phyloP scores from a whole-genome alignment of 2,113 vertebrate genomes.

The Chaenogobius annularis region DNA sequence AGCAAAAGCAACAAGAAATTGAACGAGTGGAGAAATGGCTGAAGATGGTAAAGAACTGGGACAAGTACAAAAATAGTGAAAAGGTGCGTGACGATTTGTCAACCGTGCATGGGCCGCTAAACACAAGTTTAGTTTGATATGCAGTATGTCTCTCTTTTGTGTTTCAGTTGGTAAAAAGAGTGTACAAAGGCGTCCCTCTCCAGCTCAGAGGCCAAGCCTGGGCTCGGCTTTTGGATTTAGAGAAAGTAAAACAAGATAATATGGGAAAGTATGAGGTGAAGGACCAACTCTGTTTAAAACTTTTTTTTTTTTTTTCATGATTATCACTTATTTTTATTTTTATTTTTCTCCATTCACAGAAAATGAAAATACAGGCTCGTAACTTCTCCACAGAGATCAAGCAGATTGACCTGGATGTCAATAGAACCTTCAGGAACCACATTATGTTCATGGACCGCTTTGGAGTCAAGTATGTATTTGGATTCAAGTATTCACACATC shows the following conservation, averaged over 20 bases:
- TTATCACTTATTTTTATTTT: not conserved
- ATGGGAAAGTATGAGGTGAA: conserved; percentile 86
- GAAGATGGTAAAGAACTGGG: conserved; percentile 93
- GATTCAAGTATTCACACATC: not conserved
- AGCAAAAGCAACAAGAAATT: conserved; percentile 88
- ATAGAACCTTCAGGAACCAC: conserved; percentile 92
- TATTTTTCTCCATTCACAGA: conserved; percentile 62
- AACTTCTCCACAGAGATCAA: conserved; percentile 87
- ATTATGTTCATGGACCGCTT: conserved; percentile 94
- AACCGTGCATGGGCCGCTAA: not conserved
- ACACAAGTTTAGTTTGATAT: not conserved
- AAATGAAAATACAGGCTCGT: conserved; percentile 89
- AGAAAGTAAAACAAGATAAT: conserved; percentile 83
- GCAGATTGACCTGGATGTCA: conserved; percentile 91
- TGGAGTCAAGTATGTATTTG: conserved; percentile 85
- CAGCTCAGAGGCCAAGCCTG: conserved; percentile 90
- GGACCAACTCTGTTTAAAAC: not conserved
- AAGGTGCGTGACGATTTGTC: conserved; percentile 74
- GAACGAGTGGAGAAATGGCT: conserved; percentile 91
- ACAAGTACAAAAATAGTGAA: conserved; percentile 88
- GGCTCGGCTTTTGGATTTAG: conserved; percentile 85
- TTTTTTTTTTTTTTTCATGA: too few species aligned
- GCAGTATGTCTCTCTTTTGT: conserved; percentile 18
- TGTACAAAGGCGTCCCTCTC: conserved; percentile 91
- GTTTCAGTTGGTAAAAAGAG: conserved; percentile 85